Evolutionary conservation across 2,888 invertebrate genomes (phyloP).

Genomic region (Cryptus viduatorius): DNA sequence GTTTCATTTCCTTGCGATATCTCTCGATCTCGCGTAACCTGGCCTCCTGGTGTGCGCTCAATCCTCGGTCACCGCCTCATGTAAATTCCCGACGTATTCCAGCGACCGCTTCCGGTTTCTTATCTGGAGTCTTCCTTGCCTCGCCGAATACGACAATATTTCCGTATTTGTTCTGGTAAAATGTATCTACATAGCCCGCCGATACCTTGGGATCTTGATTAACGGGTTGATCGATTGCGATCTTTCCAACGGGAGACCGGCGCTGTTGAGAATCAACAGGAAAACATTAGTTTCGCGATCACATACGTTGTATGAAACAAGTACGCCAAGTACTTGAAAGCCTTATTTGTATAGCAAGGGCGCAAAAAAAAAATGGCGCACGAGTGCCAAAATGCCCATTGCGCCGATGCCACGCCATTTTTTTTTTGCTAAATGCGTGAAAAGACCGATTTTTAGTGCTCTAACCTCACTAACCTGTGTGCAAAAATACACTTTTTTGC

Average conservation of each 20-base stretch:
- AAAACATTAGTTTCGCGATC: not conserved
- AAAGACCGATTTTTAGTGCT: too few species aligned
- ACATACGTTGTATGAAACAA: too few species aligned
- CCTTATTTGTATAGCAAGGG: too few species aligned
- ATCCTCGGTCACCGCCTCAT: not conserved
- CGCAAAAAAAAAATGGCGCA: too few species aligned
- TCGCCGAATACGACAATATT: conserved; percentile 15
- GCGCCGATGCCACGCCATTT: too few species aligned
- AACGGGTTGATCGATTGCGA: conserved; percentile 31
- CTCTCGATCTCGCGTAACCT: not conserved
- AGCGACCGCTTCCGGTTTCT: conserved; percentile 5
- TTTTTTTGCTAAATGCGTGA: too few species aligned
- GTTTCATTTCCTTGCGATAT: conserved; percentile 1
- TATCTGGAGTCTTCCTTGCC: not conserved
- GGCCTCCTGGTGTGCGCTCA: not conserved
- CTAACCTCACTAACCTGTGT: too few species aligned
- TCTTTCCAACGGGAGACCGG: conserved; percentile 19
- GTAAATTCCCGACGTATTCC: conserved; percentile 38
- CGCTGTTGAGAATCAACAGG: conserved; percentile 1
- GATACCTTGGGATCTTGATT: not conserved
- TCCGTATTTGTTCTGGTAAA: conserved; percentile 13
- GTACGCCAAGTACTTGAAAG: not conserved
- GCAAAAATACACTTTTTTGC: too few species aligned
- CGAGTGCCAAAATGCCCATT: too few species aligned
- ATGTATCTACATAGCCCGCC: not conserved